phyloP scores from a whole-genome alignment of 2,797 vertebrate species.

The Acipenser oxyrinchus region DNA sequence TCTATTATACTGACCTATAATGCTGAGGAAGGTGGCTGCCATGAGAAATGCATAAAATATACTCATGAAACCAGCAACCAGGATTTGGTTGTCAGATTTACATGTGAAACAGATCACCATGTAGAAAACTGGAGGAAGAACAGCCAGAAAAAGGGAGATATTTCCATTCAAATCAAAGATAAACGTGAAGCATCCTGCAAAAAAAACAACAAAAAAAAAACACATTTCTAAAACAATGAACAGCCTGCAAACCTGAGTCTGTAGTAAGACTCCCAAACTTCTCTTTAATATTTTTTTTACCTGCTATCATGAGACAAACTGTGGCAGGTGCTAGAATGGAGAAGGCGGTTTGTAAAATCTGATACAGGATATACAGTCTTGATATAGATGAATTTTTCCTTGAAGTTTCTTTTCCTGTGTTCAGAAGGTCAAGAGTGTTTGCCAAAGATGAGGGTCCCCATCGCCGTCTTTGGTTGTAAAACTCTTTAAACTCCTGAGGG shows the following conservation, averaged over 20 bases:
- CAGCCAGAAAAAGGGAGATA: slow-evolving; percentile 30
- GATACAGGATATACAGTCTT: slow-evolving; percentile 54
- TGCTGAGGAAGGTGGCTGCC: slow-evolving; percentile 40
- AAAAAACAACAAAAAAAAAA: no score
- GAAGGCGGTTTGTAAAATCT: slow-evolving; percentile 43
- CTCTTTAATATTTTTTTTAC: slow-evolving; percentile 24
- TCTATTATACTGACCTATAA: slow-evolving; percentile 36
- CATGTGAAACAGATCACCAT: slow-evolving; percentile 51
- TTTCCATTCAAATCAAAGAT: neutral
- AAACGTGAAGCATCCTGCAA: slow-evolving; percentile 45
- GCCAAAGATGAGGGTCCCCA: slow-evolving; percentile 39
- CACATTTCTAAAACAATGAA: no score
- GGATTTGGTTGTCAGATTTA: slow-evolving; percentile 52
- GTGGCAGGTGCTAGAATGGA: slow-evolving; percentile 52
- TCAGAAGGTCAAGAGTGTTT: slow-evolving; percentile 51
- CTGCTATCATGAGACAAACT: slow-evolving; percentile 54
- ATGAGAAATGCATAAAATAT: slow-evolving; percentile 54
- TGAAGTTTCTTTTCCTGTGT: slow-evolving; percentile 30
- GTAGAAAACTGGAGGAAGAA: slow-evolving; percentile 44
- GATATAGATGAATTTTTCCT: slow-evolving; percentile 53
- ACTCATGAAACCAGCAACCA: slow-evolving; percentile 48
- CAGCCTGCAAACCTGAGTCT: no score
- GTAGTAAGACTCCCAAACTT: no score
- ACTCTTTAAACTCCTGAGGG: slow-evolving; percentile 25
- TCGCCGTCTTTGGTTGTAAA: slow-evolving; percentile 25